Conservation (phyloP, 2,888 invertebrate species). For the Drosophila trichaetosa region DNA sequence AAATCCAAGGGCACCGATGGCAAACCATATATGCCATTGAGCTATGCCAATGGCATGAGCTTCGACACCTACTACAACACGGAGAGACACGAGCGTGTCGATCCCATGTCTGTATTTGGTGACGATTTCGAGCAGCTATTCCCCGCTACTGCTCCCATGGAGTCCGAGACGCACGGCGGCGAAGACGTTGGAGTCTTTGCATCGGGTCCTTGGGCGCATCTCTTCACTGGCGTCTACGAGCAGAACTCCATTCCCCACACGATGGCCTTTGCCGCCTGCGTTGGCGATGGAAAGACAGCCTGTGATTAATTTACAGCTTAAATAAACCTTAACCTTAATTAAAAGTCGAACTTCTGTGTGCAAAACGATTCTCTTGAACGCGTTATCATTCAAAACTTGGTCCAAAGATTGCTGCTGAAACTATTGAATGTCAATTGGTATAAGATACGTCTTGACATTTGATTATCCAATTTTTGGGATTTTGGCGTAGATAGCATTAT, state of each 20-base stretch:
- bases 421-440: background rate
- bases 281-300: constrained; percentile 87
- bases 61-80: constrained; percentile 84
- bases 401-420: constrained; percentile 25
- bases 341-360: constrained; percentile 21
- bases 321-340: constrained; percentile 48
- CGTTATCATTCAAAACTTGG: constrained; percentile 49
- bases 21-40: constrained; percentile 88
- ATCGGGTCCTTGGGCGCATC: constrained; percentile 91
- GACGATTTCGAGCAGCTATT: constrained; percentile 80
- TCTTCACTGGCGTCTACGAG: constrained; percentile 92
- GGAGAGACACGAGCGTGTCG: constrained; percentile 65
- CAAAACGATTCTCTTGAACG: constrained; percentile 47
- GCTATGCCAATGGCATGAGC: constrained; percentile 91
- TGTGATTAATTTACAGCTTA: constrained; percentile 58
- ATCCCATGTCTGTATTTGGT: constrained; percentile 57
- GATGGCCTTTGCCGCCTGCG: constrained; percentile 90
- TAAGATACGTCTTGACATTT: background rate
- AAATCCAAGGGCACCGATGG: constrained; percentile 85
- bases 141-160: constrained; percentile 86
- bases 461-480: background rate
- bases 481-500: background rate
- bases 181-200: constrained; percentile 93
- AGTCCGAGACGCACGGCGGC: constrained; percentile 89
- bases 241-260: constrained; percentile 92